Evolutionary conservation across 2,113 vertebrate genomes (phyloP), one percentile per base, ranked within the genome.

Genomic region (Saimiri boliviensis): DNA sequence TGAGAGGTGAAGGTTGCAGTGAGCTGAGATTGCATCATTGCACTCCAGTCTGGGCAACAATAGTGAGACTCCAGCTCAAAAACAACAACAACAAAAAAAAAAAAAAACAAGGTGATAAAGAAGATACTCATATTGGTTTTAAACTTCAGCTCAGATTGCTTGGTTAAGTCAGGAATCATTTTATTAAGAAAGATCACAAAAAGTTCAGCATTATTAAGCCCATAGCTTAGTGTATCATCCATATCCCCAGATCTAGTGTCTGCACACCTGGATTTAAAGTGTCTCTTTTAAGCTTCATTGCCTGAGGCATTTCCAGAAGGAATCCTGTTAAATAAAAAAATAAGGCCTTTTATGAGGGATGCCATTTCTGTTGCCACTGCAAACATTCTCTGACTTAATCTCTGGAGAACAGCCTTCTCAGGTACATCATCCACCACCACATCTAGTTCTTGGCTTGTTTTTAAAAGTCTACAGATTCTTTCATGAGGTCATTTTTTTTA

Each of bases 401-500:
- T 94, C 74, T 4, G 0, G 4, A 90, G 91, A 97, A 76, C 56
- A 97, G 84, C 60, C 54, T 91, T 93, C 0, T 0, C 52, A 42
- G 77, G 93, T 94, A 95, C 88, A 87, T 92, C 92, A n/a, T 70
- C 97, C 37, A 90, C 86, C 92, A 94, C 54, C 10, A 85, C 86
- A 35, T 95, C 91, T 45, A 54, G 92, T 83, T 98, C 92, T 93
- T 94, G 70, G 94, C 90, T 96, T 89, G 70, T 88, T 95, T 97
- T 95, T 21, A 32, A 93, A 96, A 93, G 83, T 93, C 88, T 97
- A 56, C 60, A 77, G 80, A 96, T 91, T 91, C 84, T 97, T 96
- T 80, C 86, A 90, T 95, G 95, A 93, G 96, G 86, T 96, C 96
- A 94, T 91, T 91, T 98, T 98, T 96, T 97, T 95, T 84, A 97